These are phyloP conservation scores for Eupithecia tripunctaria DNA, from an alignment of 2,888 invertebrate genomes.

Conservation along the genomic window DNA sequence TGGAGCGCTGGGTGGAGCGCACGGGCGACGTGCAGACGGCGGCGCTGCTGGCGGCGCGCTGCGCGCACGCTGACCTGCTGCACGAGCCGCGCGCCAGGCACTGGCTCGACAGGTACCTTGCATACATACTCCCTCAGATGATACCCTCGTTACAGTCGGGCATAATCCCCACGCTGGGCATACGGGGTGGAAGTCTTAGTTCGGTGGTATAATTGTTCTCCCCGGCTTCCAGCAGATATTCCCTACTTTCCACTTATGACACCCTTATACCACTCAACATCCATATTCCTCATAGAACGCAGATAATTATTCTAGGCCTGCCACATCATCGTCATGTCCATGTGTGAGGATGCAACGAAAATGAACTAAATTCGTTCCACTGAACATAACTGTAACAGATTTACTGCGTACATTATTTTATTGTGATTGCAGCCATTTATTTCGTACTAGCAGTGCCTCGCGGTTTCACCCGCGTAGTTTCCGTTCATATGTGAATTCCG, in stretches of 20 bases:
- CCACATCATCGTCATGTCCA: not conserved
- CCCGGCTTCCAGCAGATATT: too few relatives aligned
- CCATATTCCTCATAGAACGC: not conserved
- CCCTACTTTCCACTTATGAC: too few relatives aligned
- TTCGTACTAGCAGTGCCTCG: too few relatives aligned
- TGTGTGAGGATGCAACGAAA: not conserved
- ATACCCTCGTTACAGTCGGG: too few relatives aligned
- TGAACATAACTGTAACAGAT: not conserved
- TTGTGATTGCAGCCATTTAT: not conserved
- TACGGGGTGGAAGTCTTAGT: too few relatives aligned
- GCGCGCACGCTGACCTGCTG: slow-evolving; percentile 88
- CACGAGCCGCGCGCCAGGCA: slow-evolving; percentile 86
- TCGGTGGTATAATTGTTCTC: too few relatives aligned
- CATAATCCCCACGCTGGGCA: too few relatives aligned
- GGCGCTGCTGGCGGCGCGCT: slow-evolving; percentile 91
- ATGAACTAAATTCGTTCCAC: not conserved
- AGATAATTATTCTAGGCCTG: not conserved
- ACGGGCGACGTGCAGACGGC: slow-evolving; percentile 97
- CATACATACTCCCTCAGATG: not conserved
- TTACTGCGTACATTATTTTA: not conserved
- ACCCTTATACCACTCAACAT: too few relatives aligned
- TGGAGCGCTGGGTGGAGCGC: slow-evolving; percentile 94
- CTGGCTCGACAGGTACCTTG: slow-evolving; percentile 88
- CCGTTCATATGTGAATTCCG: too few relatives aligned
- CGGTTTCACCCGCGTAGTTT: too few relatives aligned